Base-by-base conservation (phyloP, 2,797 vertebrate species). In the Darevskia nairensis region DNA sequence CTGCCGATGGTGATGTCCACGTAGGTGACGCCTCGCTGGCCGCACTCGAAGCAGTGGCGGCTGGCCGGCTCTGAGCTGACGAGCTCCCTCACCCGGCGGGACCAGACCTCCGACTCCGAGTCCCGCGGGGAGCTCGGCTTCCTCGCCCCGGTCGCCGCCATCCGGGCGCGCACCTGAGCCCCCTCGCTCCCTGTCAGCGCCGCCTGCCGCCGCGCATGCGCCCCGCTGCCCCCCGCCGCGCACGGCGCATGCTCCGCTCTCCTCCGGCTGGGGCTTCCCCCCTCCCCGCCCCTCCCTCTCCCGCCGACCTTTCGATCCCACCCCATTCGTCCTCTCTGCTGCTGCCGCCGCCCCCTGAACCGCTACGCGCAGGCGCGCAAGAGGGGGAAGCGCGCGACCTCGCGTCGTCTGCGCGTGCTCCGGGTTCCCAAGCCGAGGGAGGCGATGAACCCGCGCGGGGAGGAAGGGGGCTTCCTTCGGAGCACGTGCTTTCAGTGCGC, bases 31-130 rank as follows among this genome's bases (percentile, higher is more conserved):
- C 98, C 98, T 89, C 98, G 98, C 95, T 98, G 98, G 91, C 94
- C 96, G 96, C 98, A 98, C 97, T 99, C 98, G 97, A 98, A 98
- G 97, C 98, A 99, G 95, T 98, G 98, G 91, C 97, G 98, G 97
- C 98, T 99, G 93, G 94, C 94, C 86, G 91, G 87, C 32, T 89
- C 94, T 80, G 94, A 86, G 93, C 92, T 95, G 69, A 94, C 95
- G 78, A 96, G 84, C 81, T 96, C 95, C 79, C 94, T 88, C 74
- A 96, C 95, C 23, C 95, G 93, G 82, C 95, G 95, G 82, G 94
- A 95, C 95, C 96, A 95, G 88, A 96, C 91, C 92, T 96, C 96
- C 39, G 95, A 93, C 75, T 95, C 95, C 21, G 95, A 93, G 89
- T 96, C 95, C 3, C 92, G 90, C 44, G 82, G 46, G 50, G 82